These are phyloP conservation scores for Heterodera schachtii DNA, from an alignment of 1,140 invertebrate species.

Conservation along the genomic window DNA sequence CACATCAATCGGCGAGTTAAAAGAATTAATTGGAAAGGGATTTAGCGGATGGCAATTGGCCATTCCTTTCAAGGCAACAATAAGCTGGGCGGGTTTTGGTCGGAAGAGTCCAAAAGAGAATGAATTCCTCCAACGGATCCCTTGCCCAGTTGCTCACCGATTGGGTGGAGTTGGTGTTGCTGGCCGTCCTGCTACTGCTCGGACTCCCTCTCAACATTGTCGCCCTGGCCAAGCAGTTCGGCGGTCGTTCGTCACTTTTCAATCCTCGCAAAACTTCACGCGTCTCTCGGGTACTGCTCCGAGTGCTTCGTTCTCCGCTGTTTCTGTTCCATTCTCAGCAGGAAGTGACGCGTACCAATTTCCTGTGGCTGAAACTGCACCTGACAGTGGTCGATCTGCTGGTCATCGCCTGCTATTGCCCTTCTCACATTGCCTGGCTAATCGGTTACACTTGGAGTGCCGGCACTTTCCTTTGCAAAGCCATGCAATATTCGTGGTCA, in stretches of 20 bases:
- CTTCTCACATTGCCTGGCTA: constrained; percentile 52
- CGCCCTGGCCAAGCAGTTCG: constrained; percentile 38
- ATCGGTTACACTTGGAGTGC: constrained; percentile 53
- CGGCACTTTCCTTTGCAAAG: constrained; percentile 47
- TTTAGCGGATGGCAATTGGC: too few species aligned
- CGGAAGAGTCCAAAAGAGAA: too few species aligned
- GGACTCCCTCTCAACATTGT: constrained; percentile 45
- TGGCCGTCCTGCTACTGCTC: constrained; percentile 36
- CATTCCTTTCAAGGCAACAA: too few species aligned
- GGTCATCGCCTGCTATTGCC: constrained; percentile 49
- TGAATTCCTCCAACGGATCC: too few species aligned
- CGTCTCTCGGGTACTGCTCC: constrained; percentile 20
- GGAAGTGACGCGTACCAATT: constrained; percentile 48
- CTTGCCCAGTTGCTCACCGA: constrained; percentile 31
- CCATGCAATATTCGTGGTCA: constrained; percentile 53
- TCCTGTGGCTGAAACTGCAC: constrained; percentile 55
- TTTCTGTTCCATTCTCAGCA: constrained; percentile 39
- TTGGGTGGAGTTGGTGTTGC: constrained; percentile 48
- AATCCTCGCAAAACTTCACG: constrained; percentile 27
- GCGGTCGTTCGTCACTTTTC: constrained; percentile 16
- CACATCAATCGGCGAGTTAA: too few species aligned
- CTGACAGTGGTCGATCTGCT: constrained; percentile 52
- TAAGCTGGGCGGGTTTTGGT: too few species aligned
- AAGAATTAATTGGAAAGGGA: too few species aligned
- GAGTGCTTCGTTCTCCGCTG: background rate